Evolutionary conservation across 1,140 invertebrate genomes (phyloP), one percentile per base, ranked within the genome.

Genomic region (Drosophila chauvacae): DNA sequence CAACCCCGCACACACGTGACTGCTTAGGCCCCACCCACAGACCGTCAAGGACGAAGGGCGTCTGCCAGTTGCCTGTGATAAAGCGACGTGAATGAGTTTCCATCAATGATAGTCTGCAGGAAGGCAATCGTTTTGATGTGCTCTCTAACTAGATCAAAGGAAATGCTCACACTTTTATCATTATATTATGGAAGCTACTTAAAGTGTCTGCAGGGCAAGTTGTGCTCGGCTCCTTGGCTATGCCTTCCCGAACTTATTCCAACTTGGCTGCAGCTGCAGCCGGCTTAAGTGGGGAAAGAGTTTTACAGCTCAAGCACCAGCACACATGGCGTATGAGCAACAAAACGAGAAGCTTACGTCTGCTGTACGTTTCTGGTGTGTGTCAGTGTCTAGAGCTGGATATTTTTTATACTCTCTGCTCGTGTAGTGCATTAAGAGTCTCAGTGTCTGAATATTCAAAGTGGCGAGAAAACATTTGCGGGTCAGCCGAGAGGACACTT

Each of bases 311-410:
- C 45, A 56, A 56, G 37, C 41, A n/a, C 47, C 44, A 3, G 63
- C 39, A 50, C 63, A 84, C 77, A 73, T 76, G 76, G 65, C 81
- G 81, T 71, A 80, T 83, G 65, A 58, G 80, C 57, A 82, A 79
- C 64, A 62, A 79, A 60, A 82, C 69, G 45, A 23, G n/a, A 26
- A 20, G 45, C 44, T 62, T 84, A 66, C 44, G 63, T 18, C 28
- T 16, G 28, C 62, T 26, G 26, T 23, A 3, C 64, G 28, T 6
- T 13, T 20, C n/a, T 64, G 61, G 58, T 30, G 45, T 33, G 23
- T 39, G 42, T 28, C 26, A 26, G 35, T 23, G 33, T 44, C 14
- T 33, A 48, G n/a, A 45, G 30, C 20, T 18, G 20, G 6, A 53
- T 39, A 37, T 51, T 39, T 59, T 64, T 64, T 64, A 55, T 62